Base-by-base conservation (phyloP, 2,113 vertebrate species). In the Pachyramphus minor region DNA sequence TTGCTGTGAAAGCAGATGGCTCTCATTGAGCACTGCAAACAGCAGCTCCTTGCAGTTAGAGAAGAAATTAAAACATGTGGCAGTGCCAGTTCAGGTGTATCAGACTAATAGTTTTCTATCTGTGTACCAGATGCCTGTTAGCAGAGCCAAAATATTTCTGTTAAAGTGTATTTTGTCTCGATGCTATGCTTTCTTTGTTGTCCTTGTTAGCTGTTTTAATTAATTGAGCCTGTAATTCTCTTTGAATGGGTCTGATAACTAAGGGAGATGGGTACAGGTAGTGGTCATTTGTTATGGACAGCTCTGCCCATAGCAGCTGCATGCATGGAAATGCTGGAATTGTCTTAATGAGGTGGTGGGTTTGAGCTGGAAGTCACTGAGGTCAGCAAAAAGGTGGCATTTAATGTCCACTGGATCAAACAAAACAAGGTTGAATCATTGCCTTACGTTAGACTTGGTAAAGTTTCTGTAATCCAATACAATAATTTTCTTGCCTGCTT, bases 191-290 rank as follows among this genome's bases (percentile, higher is more conserved):
- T 85, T 59, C 63, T 78, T 87, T 69, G 31, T 81, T 92, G 66
- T 89, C 55, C 72, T 85, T 85, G 74, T 92, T 94, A 95, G 35
- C 67, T 86, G 33, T 42, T 86, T 87, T 67, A 89, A 84, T 89
- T 82, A 89, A 87, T n/a, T 37, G 24, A 47, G 24, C 17, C 64
- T 92, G 49, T 73, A 84, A 75, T 93, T 91, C 53, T 83, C 80
- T 84, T 82, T 93, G 78, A 85, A 66, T 53, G 28, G 35, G 12
- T 81, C 42, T 83, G 58, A 79, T 11, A 53, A 59, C 33, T 74
- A 47, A 80, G 78, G 73, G 47, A 82, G 66, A 14, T 63, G 64
- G 28, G 66, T 53, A 42, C 23, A 60, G 58, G 53, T 69, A 59
- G 31, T 1, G 8, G 62, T 28, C 24, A 9, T 83, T 80, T 2